Base-by-base conservation (phyloP, 2,888 invertebrate genomes). In the Hirtodrosophila histrioides region DNA sequence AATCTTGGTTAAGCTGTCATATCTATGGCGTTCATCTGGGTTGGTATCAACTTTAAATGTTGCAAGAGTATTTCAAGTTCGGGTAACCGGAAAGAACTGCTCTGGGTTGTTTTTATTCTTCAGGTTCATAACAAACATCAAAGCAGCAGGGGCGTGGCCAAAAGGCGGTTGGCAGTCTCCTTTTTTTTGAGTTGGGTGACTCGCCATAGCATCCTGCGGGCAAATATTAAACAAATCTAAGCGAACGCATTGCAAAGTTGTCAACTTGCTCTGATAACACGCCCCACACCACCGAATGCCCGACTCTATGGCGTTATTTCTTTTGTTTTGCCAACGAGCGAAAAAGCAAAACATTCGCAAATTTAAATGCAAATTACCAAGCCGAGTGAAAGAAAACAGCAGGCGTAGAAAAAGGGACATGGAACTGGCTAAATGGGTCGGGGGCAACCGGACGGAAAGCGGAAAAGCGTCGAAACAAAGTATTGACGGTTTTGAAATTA, bases 291-390 rank as follows among this genome's bases (percentile, higher is more conserved):
- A 33, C 27, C n/a, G 23, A 24, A 7, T 12, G 17, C n/a, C 23
- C 45, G 33, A 7, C 35, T 11, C 31, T 11, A 33, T 54, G 50
- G 55, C 54, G 58, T 62, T 75, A 46, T 63, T 69, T 43, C 74
- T 64, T 67, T 78, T 78, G 73, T 82, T 78, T 78, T 69, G 72
- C 58, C 71, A 85, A 81, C 73, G 73, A 85, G 74, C 66, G 69
- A 86, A 88, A 83, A 87, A 74, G 88, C 79, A 88, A 86, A 83
- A 86, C 86, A 83, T 82, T 88, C 69, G 80, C 88, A 83, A 83
- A 83, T 83, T 83, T 83, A 83, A 83, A 83, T 83, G 83, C 88
- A 83, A 83, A 83, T 83, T 88, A 82, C 86, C 54, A 76, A 55
- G 44, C 85, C 37, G 36, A 54, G 56, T 44, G 43, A 72, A 74